Evolutionary conservation across 2,797 vertebrate species (phyloP).

Genomic region (Antrozous pallidus): DNA sequence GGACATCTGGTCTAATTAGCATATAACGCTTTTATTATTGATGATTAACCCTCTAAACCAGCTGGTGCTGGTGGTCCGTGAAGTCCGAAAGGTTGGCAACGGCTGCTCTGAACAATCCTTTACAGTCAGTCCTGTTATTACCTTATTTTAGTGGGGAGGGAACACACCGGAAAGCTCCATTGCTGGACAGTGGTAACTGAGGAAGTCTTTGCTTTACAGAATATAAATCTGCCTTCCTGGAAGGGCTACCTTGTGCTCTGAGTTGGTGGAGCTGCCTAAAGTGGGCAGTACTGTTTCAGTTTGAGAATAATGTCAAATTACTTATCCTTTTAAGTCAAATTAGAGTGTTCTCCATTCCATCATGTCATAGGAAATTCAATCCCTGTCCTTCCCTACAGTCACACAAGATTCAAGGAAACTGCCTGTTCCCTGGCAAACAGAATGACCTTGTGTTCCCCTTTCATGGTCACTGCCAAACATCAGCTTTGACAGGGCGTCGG

Average conservation of each 20-base stretch:
- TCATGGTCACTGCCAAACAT: background rate
- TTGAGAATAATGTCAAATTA: background rate
- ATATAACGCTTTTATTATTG: too few species aligned
- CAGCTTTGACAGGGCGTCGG: background rate
- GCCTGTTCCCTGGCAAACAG: background rate
- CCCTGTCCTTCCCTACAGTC: background rate
- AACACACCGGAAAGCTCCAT: background rate
- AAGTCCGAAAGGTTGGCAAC: too few species aligned
- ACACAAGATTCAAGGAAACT: background rate
- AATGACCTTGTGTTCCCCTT: background rate
- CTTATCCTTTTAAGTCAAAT: background rate
- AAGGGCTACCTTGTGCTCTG: background rate
- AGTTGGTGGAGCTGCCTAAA: background rate
- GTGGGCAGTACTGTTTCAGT: background rate
- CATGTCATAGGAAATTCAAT: background rate
- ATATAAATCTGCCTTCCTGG: background rate
- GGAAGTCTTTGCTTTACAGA: background rate
- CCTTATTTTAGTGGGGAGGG: background rate
- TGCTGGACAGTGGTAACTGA: background rate
- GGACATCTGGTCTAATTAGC: too few species aligned
- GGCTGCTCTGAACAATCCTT: background rate
- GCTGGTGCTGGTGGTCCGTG: too few species aligned
- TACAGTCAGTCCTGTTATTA: background rate
- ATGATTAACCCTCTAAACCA: too few species aligned
- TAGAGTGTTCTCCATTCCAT: background rate